These are phyloP conservation scores for Orientallactaga bullata DNA, from an alignment of 2,113 vertebrate species.

Conservation along the genomic window DNA sequence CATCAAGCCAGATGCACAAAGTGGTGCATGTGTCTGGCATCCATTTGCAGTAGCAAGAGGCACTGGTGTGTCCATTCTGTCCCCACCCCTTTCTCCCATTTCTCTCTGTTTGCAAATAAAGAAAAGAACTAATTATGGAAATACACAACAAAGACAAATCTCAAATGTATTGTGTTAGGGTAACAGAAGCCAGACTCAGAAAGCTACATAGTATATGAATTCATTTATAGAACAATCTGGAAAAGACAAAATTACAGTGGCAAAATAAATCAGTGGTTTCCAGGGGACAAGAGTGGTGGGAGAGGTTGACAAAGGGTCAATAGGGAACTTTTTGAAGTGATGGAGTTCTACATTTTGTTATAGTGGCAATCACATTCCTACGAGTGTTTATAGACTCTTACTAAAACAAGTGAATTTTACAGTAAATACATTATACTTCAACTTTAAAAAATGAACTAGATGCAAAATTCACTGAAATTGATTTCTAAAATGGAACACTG, in stretches of 20 bases:
- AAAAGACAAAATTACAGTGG: conserved; percentile 36
- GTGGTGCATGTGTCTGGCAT: too few species aligned
- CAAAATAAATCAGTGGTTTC: conserved; percentile 20
- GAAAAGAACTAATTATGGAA: not conserved
- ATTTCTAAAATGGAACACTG: conserved; percentile 59
- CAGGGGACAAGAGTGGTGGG: not conserved
- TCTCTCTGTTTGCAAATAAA: too few species aligned
- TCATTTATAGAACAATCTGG: conserved; percentile 22
- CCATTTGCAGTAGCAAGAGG: too few species aligned
- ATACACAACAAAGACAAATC: not conserved
- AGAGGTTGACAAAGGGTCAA: not conserved
- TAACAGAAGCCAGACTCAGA: conserved; percentile 35
- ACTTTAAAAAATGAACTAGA: conserved; percentile 42
- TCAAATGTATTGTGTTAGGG: not conserved
- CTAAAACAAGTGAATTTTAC: not conserved
- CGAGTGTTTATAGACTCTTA: not conserved
- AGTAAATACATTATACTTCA: conserved; percentile 27
- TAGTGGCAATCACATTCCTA: not conserved
- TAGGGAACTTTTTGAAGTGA: not conserved
- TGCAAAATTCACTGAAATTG: conserved; percentile 32
- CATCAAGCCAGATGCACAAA: too few species aligned
- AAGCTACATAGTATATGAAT: not conserved
- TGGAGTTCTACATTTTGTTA: conserved; percentile 23
- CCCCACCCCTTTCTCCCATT: too few species aligned
- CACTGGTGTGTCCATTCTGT: too few species aligned